Evolutionary conservation across 2,113 vertebrate genomes (phyloP).

Genomic region (Lepus americanus): DNA sequence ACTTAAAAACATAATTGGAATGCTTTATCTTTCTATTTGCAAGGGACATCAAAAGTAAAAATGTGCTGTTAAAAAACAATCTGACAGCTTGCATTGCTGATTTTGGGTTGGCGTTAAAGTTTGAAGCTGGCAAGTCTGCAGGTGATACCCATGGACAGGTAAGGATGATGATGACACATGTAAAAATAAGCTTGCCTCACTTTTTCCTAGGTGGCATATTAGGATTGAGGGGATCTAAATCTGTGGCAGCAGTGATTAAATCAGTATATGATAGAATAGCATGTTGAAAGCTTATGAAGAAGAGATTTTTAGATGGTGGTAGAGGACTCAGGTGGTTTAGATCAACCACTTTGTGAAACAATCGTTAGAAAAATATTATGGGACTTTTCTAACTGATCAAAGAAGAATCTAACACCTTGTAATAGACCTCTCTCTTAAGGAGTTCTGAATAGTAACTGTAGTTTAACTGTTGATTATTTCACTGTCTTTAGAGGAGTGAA

Average conservation of each 20-base stretch:
- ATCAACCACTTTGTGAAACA: not conserved
- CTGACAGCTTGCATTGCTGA: slow-evolving; percentile 97
- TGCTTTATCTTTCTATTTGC: slow-evolving; percentile 64
- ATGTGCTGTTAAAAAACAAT: slow-evolving; percentile 96
- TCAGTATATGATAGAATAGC: not conserved
- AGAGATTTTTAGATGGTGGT: slow-evolving; percentile 40
- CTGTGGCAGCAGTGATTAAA: not conserved
- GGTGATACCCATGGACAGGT: slow-evolving; percentile 99
- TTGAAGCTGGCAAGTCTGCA: slow-evolving; percentile 98
- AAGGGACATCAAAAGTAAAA: slow-evolving; percentile 99
- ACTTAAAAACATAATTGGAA: slow-evolving; percentile 58
- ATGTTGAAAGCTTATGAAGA: not conserved
- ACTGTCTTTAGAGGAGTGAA: not conserved
- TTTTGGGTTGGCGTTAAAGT: slow-evolving; percentile 97
- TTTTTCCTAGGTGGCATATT: not conserved
- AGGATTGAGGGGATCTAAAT: not conserved
- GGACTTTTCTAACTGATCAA: not conserved
- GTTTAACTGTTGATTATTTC: slow-evolving; percentile 34
- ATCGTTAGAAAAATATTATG: not conserved
- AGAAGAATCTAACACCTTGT: slow-evolving; percentile 28
- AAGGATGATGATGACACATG: slow-evolving; percentile 65
- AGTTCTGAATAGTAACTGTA: slow-evolving; percentile 11
- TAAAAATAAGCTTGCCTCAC: not conserved
- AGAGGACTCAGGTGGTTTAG: not conserved
- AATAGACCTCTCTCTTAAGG: not conserved